Evolutionary conservation across 30 jellyfish, hydroid and myxozoan genomes (phyloP).

Genomic region (Aurelia aurita): DNA sequence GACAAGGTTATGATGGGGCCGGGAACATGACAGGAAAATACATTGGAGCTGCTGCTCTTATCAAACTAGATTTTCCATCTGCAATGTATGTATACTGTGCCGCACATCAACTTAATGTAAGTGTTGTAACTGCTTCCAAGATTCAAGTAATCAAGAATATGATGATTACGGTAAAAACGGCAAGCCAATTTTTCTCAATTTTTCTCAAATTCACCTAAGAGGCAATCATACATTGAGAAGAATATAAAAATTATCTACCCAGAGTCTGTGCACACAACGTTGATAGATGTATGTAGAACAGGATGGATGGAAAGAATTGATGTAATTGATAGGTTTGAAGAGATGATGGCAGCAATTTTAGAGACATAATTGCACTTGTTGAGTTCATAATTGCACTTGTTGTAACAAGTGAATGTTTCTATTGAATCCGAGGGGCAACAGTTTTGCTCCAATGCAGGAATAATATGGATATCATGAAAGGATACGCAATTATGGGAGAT

Average conservation of each 20-base stretch:
- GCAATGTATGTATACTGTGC: too few species aligned
- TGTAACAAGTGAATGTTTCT: conserved; percentile 22
- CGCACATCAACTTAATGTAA: too few species aligned
- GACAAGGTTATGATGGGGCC: too few species aligned
- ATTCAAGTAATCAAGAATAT: too few species aligned
- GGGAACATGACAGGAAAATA: too few species aligned
- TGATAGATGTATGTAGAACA: conserved; percentile 18
- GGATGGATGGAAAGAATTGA: conserved; percentile 31
- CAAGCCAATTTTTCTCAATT: too few species aligned
- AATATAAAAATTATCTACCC: conserved; percentile 3
- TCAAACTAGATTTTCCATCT: too few species aligned
- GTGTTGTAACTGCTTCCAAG: too few species aligned
- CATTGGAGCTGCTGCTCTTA: too few species aligned
- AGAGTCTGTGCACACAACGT: neutral
- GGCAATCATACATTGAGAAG: neutral
- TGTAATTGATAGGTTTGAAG: conserved; percentile 24
- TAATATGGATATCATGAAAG: conserved; percentile 15
- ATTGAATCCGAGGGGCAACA: conserved; percentile 15
- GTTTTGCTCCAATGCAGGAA: conserved; percentile 6
- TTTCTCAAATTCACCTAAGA: too few species aligned
- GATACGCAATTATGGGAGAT: conserved; percentile 3
- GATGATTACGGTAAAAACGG: too few species aligned
- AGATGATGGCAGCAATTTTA: neutral
- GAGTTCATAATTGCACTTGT: conserved; percentile 6
- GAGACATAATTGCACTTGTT: neutral